Evolutionary conservation across 1,140 invertebrate genomes (phyloP).

Genomic region (Epicauta chinensis): DNA sequence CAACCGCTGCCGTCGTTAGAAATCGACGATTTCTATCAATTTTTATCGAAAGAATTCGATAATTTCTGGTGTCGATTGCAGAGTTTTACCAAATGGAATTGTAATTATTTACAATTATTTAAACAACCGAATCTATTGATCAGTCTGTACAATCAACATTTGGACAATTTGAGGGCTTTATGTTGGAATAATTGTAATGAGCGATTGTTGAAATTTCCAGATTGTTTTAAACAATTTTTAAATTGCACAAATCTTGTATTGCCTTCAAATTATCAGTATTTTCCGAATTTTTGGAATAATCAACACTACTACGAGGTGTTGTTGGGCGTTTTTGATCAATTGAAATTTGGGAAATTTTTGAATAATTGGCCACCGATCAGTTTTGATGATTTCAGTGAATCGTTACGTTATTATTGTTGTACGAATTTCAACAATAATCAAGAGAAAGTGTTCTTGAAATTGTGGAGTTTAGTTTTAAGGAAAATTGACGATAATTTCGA

Average conservation of each 20-base stretch:
- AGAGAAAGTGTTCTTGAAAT: constrained; percentile 22
- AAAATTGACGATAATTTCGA: constrained; percentile 22
- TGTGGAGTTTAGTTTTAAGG: constrained; percentile 25
- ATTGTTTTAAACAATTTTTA: constrained; percentile 46
- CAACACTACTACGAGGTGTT: constrained; percentile 23
- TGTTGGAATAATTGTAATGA: constrained; percentile 48
- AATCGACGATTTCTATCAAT: constrained; percentile 51
- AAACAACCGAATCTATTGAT: constrained; percentile 53
- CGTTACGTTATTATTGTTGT: constrained; percentile 33
- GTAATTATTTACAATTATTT: constrained; percentile 43
- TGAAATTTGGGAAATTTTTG: constrained; percentile 32
- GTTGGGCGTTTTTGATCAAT: constrained; percentile 17
- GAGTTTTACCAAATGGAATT: constrained; percentile 46
- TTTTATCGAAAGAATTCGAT: constrained; percentile 52
- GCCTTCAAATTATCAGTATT: constrained; percentile 50
- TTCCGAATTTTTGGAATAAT: constrained; percentile 48
- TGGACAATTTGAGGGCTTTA: constrained; percentile 54
- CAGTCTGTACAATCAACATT: constrained; percentile 57
- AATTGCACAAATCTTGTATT: constrained; percentile 36
- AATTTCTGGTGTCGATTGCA: constrained; percentile 59
- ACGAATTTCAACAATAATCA: constrained; percentile 23
- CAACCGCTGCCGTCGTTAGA: constrained; percentile 49
- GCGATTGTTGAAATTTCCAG: constrained; percentile 45
- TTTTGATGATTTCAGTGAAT: constrained; percentile 22
- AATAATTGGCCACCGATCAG: constrained; percentile 32